A percentile compares a stretch with the other conserved stretches of the same genome.
These are phyloP conservation scores for Drosophila quinaria DNA, from an alignment of 2,888 invertebrate species.

Conservation along the genomic window DNA sequence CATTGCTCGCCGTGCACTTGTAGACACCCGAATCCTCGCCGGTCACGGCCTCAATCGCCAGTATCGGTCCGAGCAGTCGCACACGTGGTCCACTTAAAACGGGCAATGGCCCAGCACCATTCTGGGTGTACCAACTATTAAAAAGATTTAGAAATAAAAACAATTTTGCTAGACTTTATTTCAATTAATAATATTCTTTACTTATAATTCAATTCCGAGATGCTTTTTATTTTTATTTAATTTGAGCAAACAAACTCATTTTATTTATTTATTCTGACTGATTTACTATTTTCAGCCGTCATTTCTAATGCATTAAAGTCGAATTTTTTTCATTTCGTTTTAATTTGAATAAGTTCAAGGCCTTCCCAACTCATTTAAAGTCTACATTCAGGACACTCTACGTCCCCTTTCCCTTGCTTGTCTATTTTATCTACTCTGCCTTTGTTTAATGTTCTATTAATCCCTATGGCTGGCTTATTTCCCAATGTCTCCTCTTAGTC, in stretches of 20 bases:
- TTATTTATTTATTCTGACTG: not conserved
- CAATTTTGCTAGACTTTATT: not conserved
- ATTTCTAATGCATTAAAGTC: conserved; percentile 11
- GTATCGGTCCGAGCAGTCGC: conserved; percentile 89
- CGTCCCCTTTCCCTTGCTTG: not conserved
- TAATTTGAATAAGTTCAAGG: conserved; percentile 45
- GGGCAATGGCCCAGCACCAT: conserved; percentile 88
- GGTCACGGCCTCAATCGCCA: conserved; percentile 90
- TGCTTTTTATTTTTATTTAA: too few relatives aligned
- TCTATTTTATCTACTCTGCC: conserved; percentile 33
- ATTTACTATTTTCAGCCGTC: not conserved
- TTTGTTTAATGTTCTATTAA: conserved; percentile 76
- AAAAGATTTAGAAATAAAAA: not conserved
- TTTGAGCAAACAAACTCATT: not conserved
- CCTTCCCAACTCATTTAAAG: conserved; percentile 17
- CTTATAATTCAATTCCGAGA: too few relatives aligned
- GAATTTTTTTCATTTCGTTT: conserved; percentile 1
- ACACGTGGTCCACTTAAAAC: conserved; percentile 89
- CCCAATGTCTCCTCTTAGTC: conserved; percentile 49
- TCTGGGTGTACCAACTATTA: conserved; percentile 89
- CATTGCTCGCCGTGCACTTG: conserved; percentile 90
- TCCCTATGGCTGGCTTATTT: conserved; percentile 69
- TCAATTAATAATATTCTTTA: too few relatives aligned
- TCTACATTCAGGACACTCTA: not conserved
- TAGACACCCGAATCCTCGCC: conserved; percentile 90